Evolutionary conservation across 2,113 vertebrate species (phyloP), one percentile per base, ranked within the genome.

Genomic region (Symphodus melops): DNA sequence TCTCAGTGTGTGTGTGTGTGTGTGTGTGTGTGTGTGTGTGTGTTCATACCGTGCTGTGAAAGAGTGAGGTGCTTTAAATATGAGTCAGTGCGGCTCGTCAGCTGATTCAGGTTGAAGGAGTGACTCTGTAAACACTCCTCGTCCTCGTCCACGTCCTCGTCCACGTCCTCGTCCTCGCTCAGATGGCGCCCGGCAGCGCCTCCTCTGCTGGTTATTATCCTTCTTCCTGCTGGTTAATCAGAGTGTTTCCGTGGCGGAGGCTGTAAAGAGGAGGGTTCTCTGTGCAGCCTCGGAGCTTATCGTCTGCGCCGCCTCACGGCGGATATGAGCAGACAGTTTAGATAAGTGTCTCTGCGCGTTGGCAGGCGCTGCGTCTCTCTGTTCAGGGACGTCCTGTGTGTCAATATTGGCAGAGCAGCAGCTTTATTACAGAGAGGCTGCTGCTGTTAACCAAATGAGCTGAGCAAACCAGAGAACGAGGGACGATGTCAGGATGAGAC

Each of bases 321-420:
- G 64, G 79, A 87, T 86, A 86, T 77, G 77, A 89, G 60, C 81
- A 81, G 72, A 82, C 87, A 86, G 85, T 90, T 85, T 89, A 90
- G 85, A 90, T 88, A 87, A 88, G 88, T 86, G 77, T 73, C 83
- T 76, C 83, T 64, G 68, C 75, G 81, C 77, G 86, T 86, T 87
- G 85, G 77, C 88, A 86, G 74, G 64, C 54, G 16, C 83, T 64
- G 61, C 75, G 63, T 77, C 63, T 79, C 68, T 88, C 82, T 86
- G 85, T 79, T 85, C 72, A 68, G 83, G 75, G 88, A 88, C 72
- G 82, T 76, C 72, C 82, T 80, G 61, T 59, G 12, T 82, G 87
- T 89, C 86, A 89, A 90, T 90, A 91, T 86, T 89, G 88, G 80
- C 85, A 80, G 41, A 69, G 64, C 65, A 84, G 78, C 78, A 23